Evolutionary conservation across 2,888 invertebrate genomes (phyloP), one percentile per base, ranked within the genome.

Genomic region (Diogma glabrata): DNA sequence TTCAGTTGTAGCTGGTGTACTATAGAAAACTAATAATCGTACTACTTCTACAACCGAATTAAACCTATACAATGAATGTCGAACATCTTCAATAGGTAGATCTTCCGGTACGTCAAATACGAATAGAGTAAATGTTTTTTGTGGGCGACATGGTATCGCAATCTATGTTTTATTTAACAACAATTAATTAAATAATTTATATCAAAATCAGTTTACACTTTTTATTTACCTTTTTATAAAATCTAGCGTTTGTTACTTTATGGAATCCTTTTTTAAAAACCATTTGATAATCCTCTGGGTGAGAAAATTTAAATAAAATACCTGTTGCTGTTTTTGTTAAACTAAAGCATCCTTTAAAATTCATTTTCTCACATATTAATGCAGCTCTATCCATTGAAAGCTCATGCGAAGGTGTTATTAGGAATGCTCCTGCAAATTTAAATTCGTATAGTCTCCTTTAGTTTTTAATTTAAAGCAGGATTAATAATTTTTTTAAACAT

Each of bases 211-310:
- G 33, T 10, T 4, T 23, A 12, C 20, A 6, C 17, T 24, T 49
- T 43, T 9, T 38, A 64, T 66, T 69, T 74, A 88, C 87, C 81
- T 89, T 89, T 72, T 87, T 81, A 70, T 89, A 88, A 65, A 88
- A 82, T 60, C 88, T 76, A 48, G 88, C 87, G 24, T 87, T 87
- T 52, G 88, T 89, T 50, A 88, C 87, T 69, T 84, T 84, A 70
- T 88, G 87, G 72, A 89, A 89, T 23, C 87, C 88, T 67, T 88
- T 88, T 71, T 87, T 82, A 75, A 82, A 87, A 57, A 88, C 87
- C 66, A 84, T 82, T 70, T 87, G 86, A 69, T 84, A 89, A 67
- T 89, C 89, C 59, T 88, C 88, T 57, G 87, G 84, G 69, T 83
- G 84, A 60, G 87, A 87, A 72, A 89, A 89, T 71, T 87, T 88